Percentiles rank a stretch among this genome's conserved stretches.
phyloP scores from a whole-genome alignment of 2,113 vertebrate species.

The Pan paniscus region DNA sequence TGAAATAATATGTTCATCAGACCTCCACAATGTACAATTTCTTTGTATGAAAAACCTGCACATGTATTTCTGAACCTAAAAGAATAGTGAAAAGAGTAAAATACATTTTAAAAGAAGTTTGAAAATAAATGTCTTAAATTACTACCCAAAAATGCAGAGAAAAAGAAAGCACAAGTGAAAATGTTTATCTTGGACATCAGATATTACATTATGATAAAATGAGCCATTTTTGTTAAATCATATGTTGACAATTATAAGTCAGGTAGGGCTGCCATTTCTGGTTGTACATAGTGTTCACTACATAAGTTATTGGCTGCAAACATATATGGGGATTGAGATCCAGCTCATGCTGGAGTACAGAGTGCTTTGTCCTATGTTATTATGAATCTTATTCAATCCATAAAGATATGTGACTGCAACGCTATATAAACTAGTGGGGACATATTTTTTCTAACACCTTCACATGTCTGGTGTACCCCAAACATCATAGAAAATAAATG shows the following conservation, averaged over 20 bases:
- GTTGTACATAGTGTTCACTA: background rate
- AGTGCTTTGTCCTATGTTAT: background rate
- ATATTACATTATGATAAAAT: background rate
- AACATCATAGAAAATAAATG: background rate
- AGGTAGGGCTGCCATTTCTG: background rate
- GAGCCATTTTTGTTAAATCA: background rate
- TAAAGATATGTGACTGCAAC: background rate
- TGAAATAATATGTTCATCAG: no score
- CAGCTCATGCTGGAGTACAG: background rate
- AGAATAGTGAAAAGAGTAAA: no score
- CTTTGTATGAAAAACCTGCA: no score
- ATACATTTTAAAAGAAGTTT: background rate
- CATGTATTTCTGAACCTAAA: no score
- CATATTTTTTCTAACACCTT: no score
- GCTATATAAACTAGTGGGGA: background rate
- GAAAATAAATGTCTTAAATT: background rate
- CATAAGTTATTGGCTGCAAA: background rate
- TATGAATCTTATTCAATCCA: background rate
- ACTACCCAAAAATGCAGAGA: background rate
- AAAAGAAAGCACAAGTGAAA: background rate
- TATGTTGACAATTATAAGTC: background rate
- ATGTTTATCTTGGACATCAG: background rate
- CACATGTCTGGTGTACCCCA: background rate
- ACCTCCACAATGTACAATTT: no score
- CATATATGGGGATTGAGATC: background rate